phyloP scores from a whole-genome alignment of 2,113 vertebrate genomes.

The Saguinus imperator region DNA sequence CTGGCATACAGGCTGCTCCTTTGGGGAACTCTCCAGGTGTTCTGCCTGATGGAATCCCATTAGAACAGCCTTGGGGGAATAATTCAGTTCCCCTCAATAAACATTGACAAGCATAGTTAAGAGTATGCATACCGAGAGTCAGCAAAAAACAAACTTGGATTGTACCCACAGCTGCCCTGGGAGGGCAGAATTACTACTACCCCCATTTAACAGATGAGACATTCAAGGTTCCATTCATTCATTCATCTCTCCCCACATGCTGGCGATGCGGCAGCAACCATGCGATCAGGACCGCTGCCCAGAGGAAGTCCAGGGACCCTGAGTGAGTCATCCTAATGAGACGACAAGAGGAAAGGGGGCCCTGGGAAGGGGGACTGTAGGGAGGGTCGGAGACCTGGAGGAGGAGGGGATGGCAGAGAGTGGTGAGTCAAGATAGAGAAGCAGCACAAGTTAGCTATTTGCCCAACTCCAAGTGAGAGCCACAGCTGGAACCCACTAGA shows the following conservation, averaged over 20 bases:
- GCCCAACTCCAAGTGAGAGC: not conserved
- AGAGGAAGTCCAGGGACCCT: not conserved
- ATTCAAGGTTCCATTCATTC: not conserved
- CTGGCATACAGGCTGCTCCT: not conserved
- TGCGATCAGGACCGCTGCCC: rapidly evolving
- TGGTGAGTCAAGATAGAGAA: not conserved
- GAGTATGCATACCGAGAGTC: not conserved
- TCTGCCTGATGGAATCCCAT: not conserved
- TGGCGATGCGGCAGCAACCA: not conserved
- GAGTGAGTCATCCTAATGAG: not conserved
- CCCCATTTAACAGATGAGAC: not conserved
- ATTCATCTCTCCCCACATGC: not conserved
- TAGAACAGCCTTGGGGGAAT: not conserved
- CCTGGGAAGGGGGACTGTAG: not conserved
- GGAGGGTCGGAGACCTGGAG: not conserved
- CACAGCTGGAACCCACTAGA: not conserved
- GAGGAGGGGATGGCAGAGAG: not conserved
- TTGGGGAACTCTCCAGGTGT: not conserved
- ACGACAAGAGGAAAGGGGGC: not conserved
- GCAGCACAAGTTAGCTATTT: not conserved
- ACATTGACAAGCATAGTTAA: not conserved
- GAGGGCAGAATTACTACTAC: not conserved
- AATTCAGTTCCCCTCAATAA: not conserved
- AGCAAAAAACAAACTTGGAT: not conserved
- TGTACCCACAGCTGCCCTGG: not conserved